These are phyloP conservation scores for Lordiphosa clarofinis DNA, from an alignment of 1,140 invertebrate genomes.

Conservation along the genomic window DNA sequence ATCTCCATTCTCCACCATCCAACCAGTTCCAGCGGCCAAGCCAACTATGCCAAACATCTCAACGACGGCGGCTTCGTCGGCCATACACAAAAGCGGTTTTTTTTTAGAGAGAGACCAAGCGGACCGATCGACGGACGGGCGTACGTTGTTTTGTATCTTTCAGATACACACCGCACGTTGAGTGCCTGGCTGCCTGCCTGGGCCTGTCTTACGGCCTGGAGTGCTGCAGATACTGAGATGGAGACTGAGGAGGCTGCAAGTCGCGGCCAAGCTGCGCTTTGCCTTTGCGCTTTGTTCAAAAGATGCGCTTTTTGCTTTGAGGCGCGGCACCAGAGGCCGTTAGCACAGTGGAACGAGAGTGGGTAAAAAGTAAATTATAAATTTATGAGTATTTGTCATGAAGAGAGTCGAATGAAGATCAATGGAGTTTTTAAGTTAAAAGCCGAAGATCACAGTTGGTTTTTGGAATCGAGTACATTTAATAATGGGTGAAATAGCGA, in stretches of 20 bases:
- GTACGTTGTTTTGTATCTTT: slow-evolving; percentile 67
- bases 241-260: not conserved
- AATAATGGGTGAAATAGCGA: too few species aligned
- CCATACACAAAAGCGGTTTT: slow-evolving; percentile 74
- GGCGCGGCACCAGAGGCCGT: slow-evolving; percentile 50
- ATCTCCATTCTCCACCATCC: slow-evolving; percentile 25
- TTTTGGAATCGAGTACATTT: too few species aligned
- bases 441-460: too few species aligned
- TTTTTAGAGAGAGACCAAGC: slow-evolving; percentile 30
- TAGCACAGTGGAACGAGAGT: slow-evolving; percentile 43
- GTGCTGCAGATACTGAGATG: slow-evolving; percentile 20
- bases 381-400: too few species aligned
- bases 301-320: slow-evolving; percentile 75
- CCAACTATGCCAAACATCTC: slow-evolving; percentile 75
- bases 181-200: slow-evolving; percentile 26
- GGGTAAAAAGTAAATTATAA: too few species aligned
- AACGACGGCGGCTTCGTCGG: slow-evolving; percentile 39
- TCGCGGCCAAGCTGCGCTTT: slow-evolving; percentile 38
- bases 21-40: slow-evolving; percentile 68
- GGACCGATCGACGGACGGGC: slow-evolving; percentile 45
- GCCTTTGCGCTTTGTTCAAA: slow-evolving; percentile 58
- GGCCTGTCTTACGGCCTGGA: not conserved
- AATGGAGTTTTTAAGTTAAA: too few species aligned
- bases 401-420: too few species aligned
- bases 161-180: slow-evolving; percentile 63